Evolutionary conservation across 2,888 invertebrate species (phyloP).

Genomic region (Phrixothrix hirtus): DNA sequence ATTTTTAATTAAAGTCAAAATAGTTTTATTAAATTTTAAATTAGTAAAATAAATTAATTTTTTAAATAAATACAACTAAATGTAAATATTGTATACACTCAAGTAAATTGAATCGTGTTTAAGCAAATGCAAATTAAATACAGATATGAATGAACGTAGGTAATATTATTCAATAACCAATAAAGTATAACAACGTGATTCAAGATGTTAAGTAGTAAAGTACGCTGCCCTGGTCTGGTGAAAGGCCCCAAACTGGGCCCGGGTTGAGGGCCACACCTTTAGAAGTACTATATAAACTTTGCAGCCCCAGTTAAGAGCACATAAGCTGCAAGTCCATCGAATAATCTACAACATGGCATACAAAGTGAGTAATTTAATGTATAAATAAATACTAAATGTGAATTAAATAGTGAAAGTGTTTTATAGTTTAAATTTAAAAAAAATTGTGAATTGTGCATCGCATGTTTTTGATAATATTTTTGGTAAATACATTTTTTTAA

Average conservation of each 20-base stretch:
- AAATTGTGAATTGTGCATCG: too few species aligned
- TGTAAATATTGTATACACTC: too few species aligned
- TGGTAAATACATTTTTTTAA: too few species aligned
- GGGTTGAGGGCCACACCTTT: constrained; percentile 32
- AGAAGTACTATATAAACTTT: constrained; percentile 28
- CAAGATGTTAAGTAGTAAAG: constrained; percentile 11
- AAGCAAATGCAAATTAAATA: background rate
- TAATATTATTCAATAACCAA: constrained; percentile 6
- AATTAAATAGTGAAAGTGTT: too few species aligned
- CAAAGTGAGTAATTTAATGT: constrained; percentile 31
- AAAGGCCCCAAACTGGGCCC: constrained; percentile 27
- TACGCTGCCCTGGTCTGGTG: constrained; percentile 20
- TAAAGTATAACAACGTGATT: constrained; percentile 12
- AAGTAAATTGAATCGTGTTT: too few species aligned
- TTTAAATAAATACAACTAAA: too few species aligned
- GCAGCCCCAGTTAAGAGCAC: constrained; percentile 21
- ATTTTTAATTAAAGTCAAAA: too few species aligned
- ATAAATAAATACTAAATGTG: background rate
- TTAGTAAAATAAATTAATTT: too few species aligned
- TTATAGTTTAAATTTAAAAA: too few species aligned
- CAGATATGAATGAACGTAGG: background rate
- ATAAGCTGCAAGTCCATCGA: constrained; percentile 11
- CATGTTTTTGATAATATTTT: too few species aligned
- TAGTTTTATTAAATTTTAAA: too few species aligned
- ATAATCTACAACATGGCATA: constrained; percentile 25